Evolutionary conservation across 2,113 vertebrate species (phyloP), one percentile per base, ranked within the genome.

Genomic region (Carettochelys insculpta): DNA sequence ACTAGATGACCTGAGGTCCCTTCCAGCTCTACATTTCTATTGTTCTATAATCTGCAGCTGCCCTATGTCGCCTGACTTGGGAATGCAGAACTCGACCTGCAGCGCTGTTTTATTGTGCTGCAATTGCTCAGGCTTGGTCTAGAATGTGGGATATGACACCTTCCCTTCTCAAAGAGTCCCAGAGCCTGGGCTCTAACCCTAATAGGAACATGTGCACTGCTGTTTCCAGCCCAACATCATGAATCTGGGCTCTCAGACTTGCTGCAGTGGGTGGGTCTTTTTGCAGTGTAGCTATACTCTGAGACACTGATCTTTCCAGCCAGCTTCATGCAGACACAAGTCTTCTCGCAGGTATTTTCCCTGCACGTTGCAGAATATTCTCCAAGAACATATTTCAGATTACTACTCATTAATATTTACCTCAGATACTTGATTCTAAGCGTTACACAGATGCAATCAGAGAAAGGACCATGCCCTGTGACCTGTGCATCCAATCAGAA

Each of bases 361-460:
- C 0, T 0, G 4, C 73, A 14, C 3, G 34, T 1, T 52, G 65
- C 82, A 86, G 77, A 87, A 86, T 20, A 31, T 47, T 13, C 0
- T 22, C 4, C 16, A 6, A 65, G 31, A 43, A 24, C 31, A 76
- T 20, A 34, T 13, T 38, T 54, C 86, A 86, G 25, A 24, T 52
- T 22, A 16, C 4, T 43, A 11, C 25, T 11, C 50, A 38, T 87
- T 50, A 31, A 17, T 25, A 87, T 10, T 80, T 51, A 76, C 19
- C 8, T 25, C n/a, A 7, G 71, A 5, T n/a, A 91, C 75, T 88
- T 81, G 91, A 87, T 71, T n/a, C n/a, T 53, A 11, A 56, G 38
- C 29, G 78, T 27, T 73, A 45, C 3, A 5, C 51, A 80, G 82
- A 29, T n/a, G 38, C 84, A 77, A 76, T 9, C 34, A 41, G 71